A percentile compares a stretch with the other conserved stretches of the same genome.
Evolutionary conservation across 2,797 vertebrate species (phyloP).

Genomic region (Valencia hispanica): DNA sequence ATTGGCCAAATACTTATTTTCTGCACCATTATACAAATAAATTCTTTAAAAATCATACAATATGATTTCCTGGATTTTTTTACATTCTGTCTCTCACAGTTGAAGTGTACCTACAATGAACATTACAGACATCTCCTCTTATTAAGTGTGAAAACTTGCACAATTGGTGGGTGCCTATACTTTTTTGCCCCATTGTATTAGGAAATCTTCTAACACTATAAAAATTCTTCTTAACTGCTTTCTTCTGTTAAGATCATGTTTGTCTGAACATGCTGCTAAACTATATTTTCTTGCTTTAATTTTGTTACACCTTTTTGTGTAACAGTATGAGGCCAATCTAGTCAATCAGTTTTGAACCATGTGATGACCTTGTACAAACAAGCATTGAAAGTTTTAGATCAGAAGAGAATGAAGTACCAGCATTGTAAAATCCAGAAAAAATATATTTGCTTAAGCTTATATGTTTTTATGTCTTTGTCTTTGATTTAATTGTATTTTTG

Average conservation of each 20-base stretch:
- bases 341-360: not conserved
- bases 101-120: too few relatives aligned
- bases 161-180: too few relatives aligned
- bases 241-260: not conserved
- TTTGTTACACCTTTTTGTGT: not conserved
- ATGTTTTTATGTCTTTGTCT: not conserved
- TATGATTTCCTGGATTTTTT: too few relatives aligned
- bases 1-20: too few relatives aligned
- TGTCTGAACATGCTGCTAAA: not conserved
- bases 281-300: not conserved
- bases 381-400: not conserved
- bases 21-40: too few relatives aligned
- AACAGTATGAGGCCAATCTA: not conserved
- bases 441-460: not conserved
- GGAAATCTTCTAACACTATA: not conserved
- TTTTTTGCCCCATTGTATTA: too few relatives aligned
- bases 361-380: not conserved
- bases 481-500: not conserved
- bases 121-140: too few relatives aligned
- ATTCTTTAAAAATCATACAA: too few relatives aligned
- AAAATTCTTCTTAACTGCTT: not conserved
- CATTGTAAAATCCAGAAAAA: not conserved
- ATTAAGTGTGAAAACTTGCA: too few relatives aligned
- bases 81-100: too few relatives aligned
- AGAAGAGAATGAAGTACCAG: not conserved